phyloP scores from a whole-genome alignment of 2,888 invertebrate species.

The Andrena bucephala region DNA sequence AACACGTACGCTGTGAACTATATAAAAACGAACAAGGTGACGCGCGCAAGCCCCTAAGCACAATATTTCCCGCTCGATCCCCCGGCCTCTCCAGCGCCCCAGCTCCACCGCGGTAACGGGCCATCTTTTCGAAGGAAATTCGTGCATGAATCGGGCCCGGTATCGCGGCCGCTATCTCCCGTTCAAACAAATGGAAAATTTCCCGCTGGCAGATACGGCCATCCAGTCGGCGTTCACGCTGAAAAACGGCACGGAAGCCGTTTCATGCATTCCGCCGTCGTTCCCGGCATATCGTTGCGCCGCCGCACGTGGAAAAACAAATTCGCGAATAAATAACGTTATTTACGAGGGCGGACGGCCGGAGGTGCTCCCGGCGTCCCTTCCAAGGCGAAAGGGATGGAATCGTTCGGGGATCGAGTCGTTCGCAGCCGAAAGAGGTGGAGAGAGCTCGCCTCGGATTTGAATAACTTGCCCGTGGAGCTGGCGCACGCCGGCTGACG shows the following conservation, averaged over 20 bases:
- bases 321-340: conserved; percentile 77
- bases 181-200: conserved; percentile 43
- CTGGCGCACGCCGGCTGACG: conserved; percentile 24
- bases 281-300: conserved; percentile 40
- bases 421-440: conserved; percentile 13
- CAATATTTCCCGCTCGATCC: conserved; percentile 11
- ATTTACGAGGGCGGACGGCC: conserved; percentile 65
- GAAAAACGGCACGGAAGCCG: conserved; percentile 46
- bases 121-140: conserved; percentile 17
- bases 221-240: conserved; percentile 4
- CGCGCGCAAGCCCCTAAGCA: conserved; percentile 4
- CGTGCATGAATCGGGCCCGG: not conserved
- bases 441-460: conserved; percentile 43
- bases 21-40: not conserved
- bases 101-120: not conserved
- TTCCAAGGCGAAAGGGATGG: conserved; percentile 34
- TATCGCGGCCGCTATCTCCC: conserved; percentile 24
- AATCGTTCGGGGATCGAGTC: conserved; percentile 42
- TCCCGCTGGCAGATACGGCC: conserved; percentile 19
- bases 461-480: conserved; percentile 50
- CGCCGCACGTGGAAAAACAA: conserved; percentile 70
- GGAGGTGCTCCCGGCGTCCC: conserved; percentile 6
- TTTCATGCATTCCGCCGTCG: conserved; percentile 62
- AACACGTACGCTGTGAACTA: not conserved
- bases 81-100: too few relatives aligned